These are phyloP conservation scores for Fistularia tabacaria DNA, from an alignment of 2,797 vertebrate genomes.

Conservation along the genomic window DNA sequence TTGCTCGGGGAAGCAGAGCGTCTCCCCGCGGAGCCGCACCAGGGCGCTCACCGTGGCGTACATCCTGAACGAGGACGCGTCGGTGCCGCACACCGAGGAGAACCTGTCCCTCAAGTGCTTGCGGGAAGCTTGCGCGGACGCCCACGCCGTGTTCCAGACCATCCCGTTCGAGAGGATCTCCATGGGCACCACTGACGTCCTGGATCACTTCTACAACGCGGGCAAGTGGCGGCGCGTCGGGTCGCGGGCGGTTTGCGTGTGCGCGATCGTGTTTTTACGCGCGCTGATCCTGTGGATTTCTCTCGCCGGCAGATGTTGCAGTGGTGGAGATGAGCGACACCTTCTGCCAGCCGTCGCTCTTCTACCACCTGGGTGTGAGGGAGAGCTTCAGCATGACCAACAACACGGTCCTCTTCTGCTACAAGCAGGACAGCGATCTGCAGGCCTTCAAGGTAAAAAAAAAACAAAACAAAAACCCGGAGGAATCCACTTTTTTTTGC, in stretches of 20 bases:
- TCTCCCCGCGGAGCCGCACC: slow-evolving; percentile 65
- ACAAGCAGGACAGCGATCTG: slow-evolving; percentile 77
- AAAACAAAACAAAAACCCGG: slow-evolving; percentile 34
- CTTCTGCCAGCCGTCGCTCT: slow-evolving; percentile 85
- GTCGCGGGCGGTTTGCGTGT: neutral
- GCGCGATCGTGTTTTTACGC: neutral
- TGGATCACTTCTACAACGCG: slow-evolving; percentile 88
- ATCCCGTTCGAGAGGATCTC: slow-evolving; percentile 77
- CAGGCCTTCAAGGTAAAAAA: slow-evolving; percentile 80
- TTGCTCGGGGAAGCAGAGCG: slow-evolving; percentile 37
- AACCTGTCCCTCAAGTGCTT: slow-evolving; percentile 78
- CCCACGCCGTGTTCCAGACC: slow-evolving; percentile 66
- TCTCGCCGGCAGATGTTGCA: slow-evolving; percentile 77
- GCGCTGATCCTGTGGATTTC: slow-evolving; percentile 8
- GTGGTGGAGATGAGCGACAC: slow-evolving; percentile 87
- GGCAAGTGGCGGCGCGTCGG: slow-evolving; percentile 76
- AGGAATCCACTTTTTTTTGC: neutral
- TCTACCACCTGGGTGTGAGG: slow-evolving; percentile 88
- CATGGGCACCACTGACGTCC: slow-evolving; percentile 72
- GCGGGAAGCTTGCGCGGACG: slow-evolving; percentile 77
- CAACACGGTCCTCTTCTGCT: slow-evolving; percentile 86
- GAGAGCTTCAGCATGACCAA: slow-evolving; percentile 93
- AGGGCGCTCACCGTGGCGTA: slow-evolving; percentile 77
- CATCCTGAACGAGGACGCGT: slow-evolving; percentile 71
- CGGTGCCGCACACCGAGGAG: slow-evolving; percentile 65